Base-by-base conservation (phyloP, 2,888 invertebrate genomes). In the Leptopilina myrica region DNA sequence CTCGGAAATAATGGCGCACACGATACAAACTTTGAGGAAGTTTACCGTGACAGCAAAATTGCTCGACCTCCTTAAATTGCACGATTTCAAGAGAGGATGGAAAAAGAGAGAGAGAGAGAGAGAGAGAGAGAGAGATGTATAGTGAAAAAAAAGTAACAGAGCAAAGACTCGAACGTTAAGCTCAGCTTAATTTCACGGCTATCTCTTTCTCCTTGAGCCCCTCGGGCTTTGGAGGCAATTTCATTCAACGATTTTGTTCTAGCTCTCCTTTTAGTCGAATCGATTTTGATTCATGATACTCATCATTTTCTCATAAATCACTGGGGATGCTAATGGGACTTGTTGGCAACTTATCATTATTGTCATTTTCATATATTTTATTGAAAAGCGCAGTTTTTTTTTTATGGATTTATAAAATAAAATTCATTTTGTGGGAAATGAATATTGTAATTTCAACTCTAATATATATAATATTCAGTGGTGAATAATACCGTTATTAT, bases 31-130 rank as follows among this genome's bases (percentile, higher is more conserved):
- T 49, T 69, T 53, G 67, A 26, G 67, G 67, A 64, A 56, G 76
- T 75, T 76, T 79, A 62, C 69, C 78, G 78, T 76, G 84, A 84
- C 85, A 79, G 84, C 78, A 65, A 86, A 84, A 86, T 86, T 84
- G 81, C 66, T 43, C 66, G 20, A 75, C 76, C 79, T 80, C 82
- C 78, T 81, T 64, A 84, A 84, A 84, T 82, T 83, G 80, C 81
- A 80, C 80, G 79, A 83, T 83, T 49, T 66, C 26, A 49, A 69
- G 49, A 67, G 15, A 46, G 46, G 67, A 43, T 43, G 43, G 43
- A 6, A 43, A 43, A 7, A 43, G 43, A 7, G 43, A 43, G 43
- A 43, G 43, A 43, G 43, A 43, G 43, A 49, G 49, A 49, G 49
- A 49, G 11, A 49, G 49, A 49, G 49, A 11, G 49, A 11, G 49